Evolutionary conservation across 2,888 invertebrate genomes (phyloP).

Genomic region (Hemaris fuciformis): DNA sequence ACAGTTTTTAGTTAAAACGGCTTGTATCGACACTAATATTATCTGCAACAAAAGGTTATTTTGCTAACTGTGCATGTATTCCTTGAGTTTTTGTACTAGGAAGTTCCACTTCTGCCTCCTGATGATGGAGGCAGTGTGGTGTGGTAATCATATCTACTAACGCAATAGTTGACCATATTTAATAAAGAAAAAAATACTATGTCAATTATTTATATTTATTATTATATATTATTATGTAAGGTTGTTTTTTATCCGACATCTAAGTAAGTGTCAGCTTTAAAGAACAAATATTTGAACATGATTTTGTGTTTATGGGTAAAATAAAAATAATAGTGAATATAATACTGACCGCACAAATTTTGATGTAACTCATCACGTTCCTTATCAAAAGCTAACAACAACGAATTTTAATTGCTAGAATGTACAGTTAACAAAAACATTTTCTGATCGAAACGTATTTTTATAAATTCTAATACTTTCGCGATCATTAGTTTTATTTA

Average conservation of each 20-base stretch:
- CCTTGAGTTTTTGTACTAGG: too few relatives aligned
- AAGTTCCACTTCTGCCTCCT: too few relatives aligned
- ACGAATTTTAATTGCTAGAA: conserved; percentile 43
- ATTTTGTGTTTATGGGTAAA: conserved; percentile 10
- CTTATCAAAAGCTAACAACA: conserved; percentile 45
- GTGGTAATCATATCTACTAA: conserved; percentile 6
- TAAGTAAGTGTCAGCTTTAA: too few relatives aligned
- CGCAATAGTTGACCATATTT: too few relatives aligned
- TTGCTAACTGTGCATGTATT: too few relatives aligned
- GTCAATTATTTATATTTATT: too few relatives aligned
- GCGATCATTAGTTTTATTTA: background rate
- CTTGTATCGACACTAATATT: conserved; percentile 24
- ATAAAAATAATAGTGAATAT: conserved; percentile 2
- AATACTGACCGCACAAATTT: conserved; percentile 50
- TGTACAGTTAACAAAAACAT: conserved; percentile 32
- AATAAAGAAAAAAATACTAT: too few relatives aligned
- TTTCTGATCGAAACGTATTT: background rate
- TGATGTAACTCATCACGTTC: conserved; percentile 47
- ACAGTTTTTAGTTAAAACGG: conserved; percentile 26
- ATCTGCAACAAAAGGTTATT: conserved; percentile 36
- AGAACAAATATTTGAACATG: background rate
- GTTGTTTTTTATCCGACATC: too few relatives aligned
- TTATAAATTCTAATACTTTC: background rate
- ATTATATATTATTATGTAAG: too few relatives aligned
- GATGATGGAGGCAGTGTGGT: too few relatives aligned